A percentile compares a stretch with the other conserved stretches of the same genome.
Evolutionary conservation across 2,888 invertebrate species (phyloP).

Genomic region (Cheilosia vulpina): DNA sequence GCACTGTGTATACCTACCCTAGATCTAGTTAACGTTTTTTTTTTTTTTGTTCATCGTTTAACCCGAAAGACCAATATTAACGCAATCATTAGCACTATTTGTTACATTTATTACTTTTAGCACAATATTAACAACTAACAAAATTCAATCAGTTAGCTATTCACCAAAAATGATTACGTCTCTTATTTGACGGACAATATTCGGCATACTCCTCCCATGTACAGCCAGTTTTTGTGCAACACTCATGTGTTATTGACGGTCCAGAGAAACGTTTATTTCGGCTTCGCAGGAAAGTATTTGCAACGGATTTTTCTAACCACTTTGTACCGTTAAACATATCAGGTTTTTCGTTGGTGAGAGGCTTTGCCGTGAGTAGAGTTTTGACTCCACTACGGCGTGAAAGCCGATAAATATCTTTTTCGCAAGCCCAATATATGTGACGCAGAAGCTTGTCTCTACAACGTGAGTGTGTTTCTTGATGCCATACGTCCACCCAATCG

Average conservation of each 20-base stretch:
- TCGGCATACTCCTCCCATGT: constrained; percentile 88
- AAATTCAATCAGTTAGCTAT: background rate
- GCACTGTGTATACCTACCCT: too few species aligned
- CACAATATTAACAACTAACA: constrained; percentile 3
- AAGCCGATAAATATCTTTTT: constrained; percentile 86
- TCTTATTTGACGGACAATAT: constrained; percentile 86
- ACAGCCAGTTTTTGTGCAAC: constrained; percentile 85
- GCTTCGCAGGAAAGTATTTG: constrained; percentile 19
- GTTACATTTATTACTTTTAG: background rate
- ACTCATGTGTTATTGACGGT: constrained; percentile 85
- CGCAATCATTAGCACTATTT: too few species aligned
- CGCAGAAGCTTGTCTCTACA: constrained; percentile 85
- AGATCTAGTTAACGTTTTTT: too few species aligned
- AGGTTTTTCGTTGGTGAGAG: background rate
- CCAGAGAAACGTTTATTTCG: constrained; percentile 55
- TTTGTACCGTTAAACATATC: background rate
- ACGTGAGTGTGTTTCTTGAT: constrained; percentile 85
- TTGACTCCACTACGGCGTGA: constrained; percentile 83
- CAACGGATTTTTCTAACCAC: constrained; percentile 19
- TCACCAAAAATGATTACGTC: constrained; percentile 81
- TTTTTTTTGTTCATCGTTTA: too few species aligned
- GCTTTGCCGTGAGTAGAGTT: background rate
- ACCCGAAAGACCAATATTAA: too few species aligned
- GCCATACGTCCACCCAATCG: constrained; percentile 86
- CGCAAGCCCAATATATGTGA: constrained; percentile 87